phyloP scores from a whole-genome alignment of 2,888 invertebrate genomes.

The Idaea dimidiata region DNA sequence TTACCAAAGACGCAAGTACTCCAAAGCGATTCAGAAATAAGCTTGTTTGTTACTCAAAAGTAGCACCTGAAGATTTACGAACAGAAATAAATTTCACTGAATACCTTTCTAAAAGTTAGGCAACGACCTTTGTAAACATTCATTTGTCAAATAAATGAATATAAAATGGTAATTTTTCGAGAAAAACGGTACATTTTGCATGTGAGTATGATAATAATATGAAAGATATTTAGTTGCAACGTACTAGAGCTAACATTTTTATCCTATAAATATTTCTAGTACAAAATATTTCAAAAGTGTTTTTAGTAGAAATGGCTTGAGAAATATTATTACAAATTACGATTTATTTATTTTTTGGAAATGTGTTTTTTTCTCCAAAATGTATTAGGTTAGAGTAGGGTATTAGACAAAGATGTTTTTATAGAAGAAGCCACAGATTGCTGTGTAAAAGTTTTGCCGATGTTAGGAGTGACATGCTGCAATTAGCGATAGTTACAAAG shows the following conservation, averaged over 20 bases:
- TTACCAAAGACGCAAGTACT: background rate
- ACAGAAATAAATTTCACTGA: background rate
- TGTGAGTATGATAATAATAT: background rate
- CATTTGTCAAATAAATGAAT: slow-evolving; percentile 1
- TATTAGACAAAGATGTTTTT: no score
- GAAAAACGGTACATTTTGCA: background rate
- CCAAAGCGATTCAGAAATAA: background rate
- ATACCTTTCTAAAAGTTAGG: background rate
- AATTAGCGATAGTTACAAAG: no score
- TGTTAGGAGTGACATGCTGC: no score
- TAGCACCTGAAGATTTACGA: background rate
- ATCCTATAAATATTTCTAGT: background rate
- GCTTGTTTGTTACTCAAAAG: background rate
- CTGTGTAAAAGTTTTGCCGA: no score
- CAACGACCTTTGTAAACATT: background rate
- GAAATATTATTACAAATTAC: no score
- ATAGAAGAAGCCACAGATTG: no score
- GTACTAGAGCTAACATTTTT: background rate
- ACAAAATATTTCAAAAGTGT: no score
- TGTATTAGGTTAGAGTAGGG: no score
- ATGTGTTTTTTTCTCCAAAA: no score
- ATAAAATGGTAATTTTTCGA: background rate
- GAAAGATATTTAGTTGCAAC: background rate
- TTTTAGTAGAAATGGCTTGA: no score
- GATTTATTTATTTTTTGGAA: no score